These are phyloP conservation scores for Eretmochelys imbricata DNA, from an alignment of 2,113 vertebrate species.

Conservation along the genomic window DNA sequence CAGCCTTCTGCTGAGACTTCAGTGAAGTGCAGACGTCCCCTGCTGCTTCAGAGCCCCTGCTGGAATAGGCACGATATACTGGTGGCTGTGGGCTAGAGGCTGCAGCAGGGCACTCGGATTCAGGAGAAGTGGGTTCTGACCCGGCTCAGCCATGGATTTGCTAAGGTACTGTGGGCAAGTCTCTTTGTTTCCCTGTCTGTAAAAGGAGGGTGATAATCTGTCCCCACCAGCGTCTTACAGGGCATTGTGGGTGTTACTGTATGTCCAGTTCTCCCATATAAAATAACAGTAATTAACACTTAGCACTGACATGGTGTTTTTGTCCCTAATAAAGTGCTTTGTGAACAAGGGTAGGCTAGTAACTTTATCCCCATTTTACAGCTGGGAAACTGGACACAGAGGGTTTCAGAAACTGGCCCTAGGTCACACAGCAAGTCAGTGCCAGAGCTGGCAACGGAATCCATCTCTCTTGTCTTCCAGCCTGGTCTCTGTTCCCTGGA, in stretches of 20 bases:
- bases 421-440: no score
- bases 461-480: not conserved
- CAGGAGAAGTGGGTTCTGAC: not conserved
- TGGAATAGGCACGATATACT: rapidly evolving
- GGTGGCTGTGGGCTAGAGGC: not conserved
- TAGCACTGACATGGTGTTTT: not conserved
- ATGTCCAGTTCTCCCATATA: not conserved
- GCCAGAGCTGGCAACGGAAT: not conserved
- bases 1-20: not conserved
- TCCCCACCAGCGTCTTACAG: not conserved
- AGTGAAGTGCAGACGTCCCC: not conserved
- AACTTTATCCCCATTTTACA: not conserved
- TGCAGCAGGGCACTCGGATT: not conserved
- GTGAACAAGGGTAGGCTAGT: not conserved
- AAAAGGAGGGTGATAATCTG: not conserved
- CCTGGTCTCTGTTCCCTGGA: not conserved
- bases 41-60: not conserved
- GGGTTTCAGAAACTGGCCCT: not conserved
- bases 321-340: not conserved
- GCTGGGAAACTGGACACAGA: not conserved
- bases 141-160: not conserved
- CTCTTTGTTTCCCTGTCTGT: not conserved
- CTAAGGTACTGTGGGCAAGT: not conserved
- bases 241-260: not conserved
- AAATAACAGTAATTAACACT: not conserved